Percentiles rank a stretch among this genome's conserved stretches.
These are phyloP conservation scores for Lates calcarifer DNA, from an alignment of 2,113 vertebrate genomes.

Conservation along the genomic window DNA sequence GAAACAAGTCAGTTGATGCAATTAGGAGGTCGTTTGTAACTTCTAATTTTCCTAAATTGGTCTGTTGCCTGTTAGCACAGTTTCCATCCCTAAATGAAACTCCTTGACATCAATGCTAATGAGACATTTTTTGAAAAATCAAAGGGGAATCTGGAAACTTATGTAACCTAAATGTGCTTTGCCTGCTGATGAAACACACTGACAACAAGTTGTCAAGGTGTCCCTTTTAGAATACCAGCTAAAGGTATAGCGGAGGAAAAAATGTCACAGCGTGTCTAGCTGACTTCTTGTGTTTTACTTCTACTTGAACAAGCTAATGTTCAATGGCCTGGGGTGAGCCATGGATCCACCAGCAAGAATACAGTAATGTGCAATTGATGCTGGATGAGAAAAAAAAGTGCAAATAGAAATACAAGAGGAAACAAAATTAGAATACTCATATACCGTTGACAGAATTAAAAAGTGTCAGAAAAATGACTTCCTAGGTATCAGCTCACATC, in stretches of 20 bases:
- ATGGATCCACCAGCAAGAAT: not conserved
- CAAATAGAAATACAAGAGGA: not conserved
- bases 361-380: constrained; percentile 12
- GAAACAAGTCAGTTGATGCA: too few species aligned
- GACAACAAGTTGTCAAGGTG: constrained; percentile 11
- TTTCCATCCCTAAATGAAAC: not conserved
- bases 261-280: not conserved
- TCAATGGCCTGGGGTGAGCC: not conserved
- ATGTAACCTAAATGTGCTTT: not conserved
- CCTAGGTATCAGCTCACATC: not conserved
- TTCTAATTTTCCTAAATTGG: not conserved
- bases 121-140: not conserved
- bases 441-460: not conserved
- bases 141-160: not conserved
- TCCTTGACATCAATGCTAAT: not conserved
- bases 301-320: not conserved
- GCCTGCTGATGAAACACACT: not conserved
- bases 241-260: not conserved
- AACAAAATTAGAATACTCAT: not conserved
- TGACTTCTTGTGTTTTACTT: too few species aligned
- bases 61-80: not conserved
- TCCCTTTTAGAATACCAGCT: not conserved
- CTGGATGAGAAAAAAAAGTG: not conserved
- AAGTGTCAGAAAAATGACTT: not conserved
- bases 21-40: too few species aligned